Base-by-base conservation (phyloP, 2,113 vertebrate genomes). In the Bufo bufo region DNA sequence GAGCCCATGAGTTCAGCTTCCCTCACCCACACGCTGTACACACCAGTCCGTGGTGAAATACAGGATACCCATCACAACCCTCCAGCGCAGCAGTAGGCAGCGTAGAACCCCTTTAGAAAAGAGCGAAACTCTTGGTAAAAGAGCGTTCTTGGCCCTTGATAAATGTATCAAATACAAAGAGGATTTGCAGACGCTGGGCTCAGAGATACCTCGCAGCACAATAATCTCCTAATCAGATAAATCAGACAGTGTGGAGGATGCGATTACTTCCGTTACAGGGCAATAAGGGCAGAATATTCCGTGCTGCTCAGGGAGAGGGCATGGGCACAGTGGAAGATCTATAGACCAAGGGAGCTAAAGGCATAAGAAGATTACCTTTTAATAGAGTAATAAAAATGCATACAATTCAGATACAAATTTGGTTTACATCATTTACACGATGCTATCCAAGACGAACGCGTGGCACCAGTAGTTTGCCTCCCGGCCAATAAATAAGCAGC, bases 161-260 rank as follows among this genome's bases (percentile, higher is more conserved):
- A 75, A 50, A 33, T 71, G 23, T 43, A 66, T 8, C 8, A 66
- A n/a, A n/a, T 23, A 74, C 43, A 75, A 49, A 75, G 72, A 49
- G 72, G 72, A 75, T 75, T 75, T 50, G 47, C 47, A 75, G 72
- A 74, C 43, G 14, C 20, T 33, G 66, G 72, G 72, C 72, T 75
- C 45, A 75, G 45, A 8, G 72, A 75, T 49, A 3, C 72, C 72
- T 75, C 4, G 72, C 72, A 75, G 47, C 72, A 75, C 47, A 75
- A 50, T 75, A 75, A 75, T 49, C 72, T 50, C 17, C 72, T 75
- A 75, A 75, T 75, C 72, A 75, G 20, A 75, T 75, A 75, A 75
- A 75, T 75, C 72, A 75, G 47, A 7, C 72, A 1, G 72, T 9
- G 72, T 20, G 7, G 16, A 20, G 11, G 20, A 50, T 75, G 45